These are phyloP conservation scores for Isaurus tuberculatus DNA, from an alignment of 92 coral and sea anemone genomes.

Conservation along the genomic window DNA sequence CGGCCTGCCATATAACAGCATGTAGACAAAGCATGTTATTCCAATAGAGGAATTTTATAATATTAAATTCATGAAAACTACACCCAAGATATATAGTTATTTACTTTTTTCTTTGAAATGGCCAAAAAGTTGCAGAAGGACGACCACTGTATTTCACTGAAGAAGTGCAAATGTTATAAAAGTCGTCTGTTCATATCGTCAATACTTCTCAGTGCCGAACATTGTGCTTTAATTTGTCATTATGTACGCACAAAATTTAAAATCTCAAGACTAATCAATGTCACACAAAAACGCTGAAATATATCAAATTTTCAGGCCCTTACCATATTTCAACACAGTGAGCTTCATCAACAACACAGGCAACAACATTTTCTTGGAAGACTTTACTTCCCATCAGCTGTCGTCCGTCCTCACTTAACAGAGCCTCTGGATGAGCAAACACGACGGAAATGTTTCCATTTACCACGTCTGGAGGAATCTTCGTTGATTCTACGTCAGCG, in stretches of 20 bases:
- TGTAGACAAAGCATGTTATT: constrained; percentile 1
- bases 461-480: constrained; percentile 24
- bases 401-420: constrained; percentile 66
- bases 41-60: not conserved
- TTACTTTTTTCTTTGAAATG: not conserved
- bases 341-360: constrained; percentile 77
- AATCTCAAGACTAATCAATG: not conserved
- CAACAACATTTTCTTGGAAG: constrained; percentile 75
- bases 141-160: constrained; percentile 1
- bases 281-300: not conserved
- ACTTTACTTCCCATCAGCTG: constrained; percentile 70
- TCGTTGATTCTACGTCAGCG: not conserved
- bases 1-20: not conserved
- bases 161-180: constrained; percentile 1
- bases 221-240: not conserved
- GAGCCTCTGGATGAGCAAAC: constrained; percentile 80
- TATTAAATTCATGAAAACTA: not conserved
- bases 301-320: not conserved
- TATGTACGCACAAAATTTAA: not conserved
- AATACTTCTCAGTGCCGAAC: not conserved
- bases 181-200: not conserved
- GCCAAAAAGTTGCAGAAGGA: not conserved
- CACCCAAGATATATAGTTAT: not conserved
- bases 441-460: constrained; percentile 58
- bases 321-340: constrained; percentile 81